These are phyloP conservation scores for Channa maculata DNA, from an alignment of 2,113 vertebrate species.

Conservation along the genomic window DNA sequence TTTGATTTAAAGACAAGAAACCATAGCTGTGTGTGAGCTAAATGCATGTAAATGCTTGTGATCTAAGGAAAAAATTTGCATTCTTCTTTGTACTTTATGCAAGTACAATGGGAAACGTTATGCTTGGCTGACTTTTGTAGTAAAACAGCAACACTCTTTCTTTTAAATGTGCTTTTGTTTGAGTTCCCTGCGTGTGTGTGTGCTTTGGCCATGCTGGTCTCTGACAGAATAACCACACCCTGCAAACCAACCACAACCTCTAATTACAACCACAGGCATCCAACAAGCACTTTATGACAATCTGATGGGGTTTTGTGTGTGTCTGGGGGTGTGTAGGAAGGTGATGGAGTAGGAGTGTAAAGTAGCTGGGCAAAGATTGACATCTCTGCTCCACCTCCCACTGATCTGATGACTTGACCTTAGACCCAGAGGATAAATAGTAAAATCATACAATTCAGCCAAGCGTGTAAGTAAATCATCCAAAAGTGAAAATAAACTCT, in stretches of 20 bases:
- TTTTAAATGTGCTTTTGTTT: background rate
- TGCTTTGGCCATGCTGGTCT: no score
- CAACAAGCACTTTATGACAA: conserved; percentile 22
- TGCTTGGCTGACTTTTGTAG: no score
- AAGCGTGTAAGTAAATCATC: background rate
- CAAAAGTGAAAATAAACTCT: background rate
- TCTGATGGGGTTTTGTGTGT: background rate
- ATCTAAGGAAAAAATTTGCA: no score
- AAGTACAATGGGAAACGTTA: no score
- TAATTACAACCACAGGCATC: conserved; percentile 45
- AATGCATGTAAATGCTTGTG: no score
- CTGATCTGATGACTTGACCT: conserved; percentile 47
- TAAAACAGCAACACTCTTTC: background rate
- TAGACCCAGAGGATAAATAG: conserved; percentile 18
- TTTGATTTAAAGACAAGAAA: no score
- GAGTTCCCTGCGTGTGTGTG: conserved; percentile 13
- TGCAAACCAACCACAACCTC: no score
- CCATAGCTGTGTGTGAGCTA: no score
- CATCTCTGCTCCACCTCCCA: conserved; percentile 23
- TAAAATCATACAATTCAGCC: background rate
- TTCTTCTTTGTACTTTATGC: no score
- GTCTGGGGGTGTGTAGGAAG: conserved; percentile 3
- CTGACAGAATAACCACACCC: conserved; percentile 20
- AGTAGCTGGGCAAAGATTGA: conserved; percentile 27
- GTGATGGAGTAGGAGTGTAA: background rate